Evolutionary conservation across 1,140 invertebrate genomes (phyloP).

Genomic region (Sycophila sp.): DNA sequence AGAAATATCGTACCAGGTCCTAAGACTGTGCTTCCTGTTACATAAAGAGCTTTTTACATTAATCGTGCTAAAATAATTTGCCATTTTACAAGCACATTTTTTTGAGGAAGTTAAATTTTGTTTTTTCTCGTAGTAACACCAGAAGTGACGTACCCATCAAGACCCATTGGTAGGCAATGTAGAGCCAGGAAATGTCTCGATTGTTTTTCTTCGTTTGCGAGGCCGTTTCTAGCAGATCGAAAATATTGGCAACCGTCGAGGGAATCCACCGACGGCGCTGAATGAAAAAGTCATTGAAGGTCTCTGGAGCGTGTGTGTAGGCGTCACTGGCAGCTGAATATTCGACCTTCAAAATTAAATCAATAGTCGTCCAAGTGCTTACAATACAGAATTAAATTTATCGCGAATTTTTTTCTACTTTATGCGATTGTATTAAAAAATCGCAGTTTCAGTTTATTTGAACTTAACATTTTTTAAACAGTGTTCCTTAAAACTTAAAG

Average conservation of each 20-base stretch:
- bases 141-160: too few relatives aligned
- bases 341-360: slow-evolving; percentile 67
- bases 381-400: too few relatives aligned
- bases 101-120: too few relatives aligned
- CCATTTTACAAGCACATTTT: too few relatives aligned
- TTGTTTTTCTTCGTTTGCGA: slow-evolving; percentile 82
- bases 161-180: slow-evolving; percentile 83
- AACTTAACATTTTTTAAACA: too few relatives aligned
- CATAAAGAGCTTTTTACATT: slow-evolving; percentile 30
- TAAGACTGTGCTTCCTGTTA: slow-evolving; percentile 80
- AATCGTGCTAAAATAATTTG: slow-evolving; percentile 13
- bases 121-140: too few relatives aligned
- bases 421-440: too few relatives aligned
- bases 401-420: too few relatives aligned
- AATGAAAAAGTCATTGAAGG: slow-evolving; percentile 89
- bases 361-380: too few relatives aligned
- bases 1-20: slow-evolving; percentile 88
- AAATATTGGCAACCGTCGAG: slow-evolving; percentile 89
- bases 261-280: slow-evolving; percentile 89
- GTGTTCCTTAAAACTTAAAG: too few relatives aligned
- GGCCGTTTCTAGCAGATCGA: slow-evolving; percentile 81
- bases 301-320: slow-evolving; percentile 89
- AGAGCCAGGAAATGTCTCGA: slow-evolving; percentile 85
- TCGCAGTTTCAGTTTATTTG: too few relatives aligned
- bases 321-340: slow-evolving; percentile 94